phyloP scores from a whole-genome alignment of 2,888 invertebrate genomes.

The Bimastos eiseni region DNA sequence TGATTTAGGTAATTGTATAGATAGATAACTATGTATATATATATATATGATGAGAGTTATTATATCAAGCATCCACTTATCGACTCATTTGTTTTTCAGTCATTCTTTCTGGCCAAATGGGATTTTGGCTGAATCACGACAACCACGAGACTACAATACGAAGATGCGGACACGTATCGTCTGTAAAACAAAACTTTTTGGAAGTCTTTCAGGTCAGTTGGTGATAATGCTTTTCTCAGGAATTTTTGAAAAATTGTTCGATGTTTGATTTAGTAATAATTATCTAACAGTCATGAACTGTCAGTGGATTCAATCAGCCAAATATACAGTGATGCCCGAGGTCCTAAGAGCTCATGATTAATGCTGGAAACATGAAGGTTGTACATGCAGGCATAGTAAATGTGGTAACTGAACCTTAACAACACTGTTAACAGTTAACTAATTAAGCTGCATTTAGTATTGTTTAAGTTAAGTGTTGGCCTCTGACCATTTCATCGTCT shows the following conservation, averaged over 20 bases:
- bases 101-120: conserved; percentile 69
- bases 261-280: background rate
- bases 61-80: too few species aligned
- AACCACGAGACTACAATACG: conserved; percentile 67
- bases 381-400: too few species aligned
- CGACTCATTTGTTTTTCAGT: conserved; percentile 52
- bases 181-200: conserved; percentile 81
- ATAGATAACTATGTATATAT: too few species aligned
- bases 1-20: too few species aligned
- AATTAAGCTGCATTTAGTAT: too few species aligned
- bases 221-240: background rate
- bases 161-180: conserved; percentile 80
- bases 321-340: background rate
- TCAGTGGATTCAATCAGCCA: background rate
- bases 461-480: too few species aligned
- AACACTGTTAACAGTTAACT: too few species aligned
- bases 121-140: conserved; percentile 65
- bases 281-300: background rate
- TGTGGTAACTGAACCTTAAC: too few species aligned
- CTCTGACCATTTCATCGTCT: too few species aligned
- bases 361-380: too few species aligned
- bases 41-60: too few species aligned
- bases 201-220: conserved; percentile 75
- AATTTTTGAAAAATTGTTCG: background rate
- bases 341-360: background rate